phyloP scores from a whole-genome alignment of 2,113 vertebrate species.

The Vimba vimba region DNA sequence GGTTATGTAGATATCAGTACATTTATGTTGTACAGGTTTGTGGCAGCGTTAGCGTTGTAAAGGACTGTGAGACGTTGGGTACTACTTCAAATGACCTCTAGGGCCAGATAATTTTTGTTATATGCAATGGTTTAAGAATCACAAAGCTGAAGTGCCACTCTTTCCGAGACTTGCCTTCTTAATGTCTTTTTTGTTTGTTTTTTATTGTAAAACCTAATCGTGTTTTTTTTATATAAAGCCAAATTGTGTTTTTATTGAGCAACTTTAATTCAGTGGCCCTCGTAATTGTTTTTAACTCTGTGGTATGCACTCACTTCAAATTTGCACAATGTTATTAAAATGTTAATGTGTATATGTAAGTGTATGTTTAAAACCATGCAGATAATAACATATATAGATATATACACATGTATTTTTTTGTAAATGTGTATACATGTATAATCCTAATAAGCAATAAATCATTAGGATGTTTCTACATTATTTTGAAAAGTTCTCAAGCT shows the following conservation, averaged over 20 bases:
- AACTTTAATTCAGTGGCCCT: conserved; percentile 22
- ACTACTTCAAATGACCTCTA: conserved; percentile 34
- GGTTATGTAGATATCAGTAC: conserved; percentile 29
- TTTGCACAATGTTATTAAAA: conserved; percentile 46
- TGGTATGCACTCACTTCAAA: conserved; percentile 29
- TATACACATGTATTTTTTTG: conserved; percentile 5
- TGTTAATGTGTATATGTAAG: conserved; percentile 25
- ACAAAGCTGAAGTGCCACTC: conserved; percentile 27
- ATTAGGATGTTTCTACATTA: conserved; percentile 7
- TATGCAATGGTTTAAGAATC: conserved; percentile 26
- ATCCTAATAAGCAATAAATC: conserved; percentile 33
- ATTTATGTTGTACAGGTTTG: conserved; percentile 39
- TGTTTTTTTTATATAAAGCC: not conserved
- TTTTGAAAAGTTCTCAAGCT: not conserved
- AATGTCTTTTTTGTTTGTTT: not conserved
- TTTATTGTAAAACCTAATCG: conserved; percentile 2
- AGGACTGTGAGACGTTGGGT: conserved; percentile 29
- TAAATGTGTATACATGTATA: conserved; percentile 13
- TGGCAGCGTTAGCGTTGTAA: conserved; percentile 20
- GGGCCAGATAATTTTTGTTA: not conserved
- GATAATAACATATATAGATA: conserved; percentile 19
- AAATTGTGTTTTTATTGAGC: conserved; percentile 43
- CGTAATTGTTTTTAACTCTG: conserved; percentile 32
- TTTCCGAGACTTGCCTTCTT: conserved; percentile 28
- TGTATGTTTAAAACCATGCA: conserved; percentile 26